Conservation (phyloP, 2,888 invertebrate species). For the Gryllus longicercus region DNA sequence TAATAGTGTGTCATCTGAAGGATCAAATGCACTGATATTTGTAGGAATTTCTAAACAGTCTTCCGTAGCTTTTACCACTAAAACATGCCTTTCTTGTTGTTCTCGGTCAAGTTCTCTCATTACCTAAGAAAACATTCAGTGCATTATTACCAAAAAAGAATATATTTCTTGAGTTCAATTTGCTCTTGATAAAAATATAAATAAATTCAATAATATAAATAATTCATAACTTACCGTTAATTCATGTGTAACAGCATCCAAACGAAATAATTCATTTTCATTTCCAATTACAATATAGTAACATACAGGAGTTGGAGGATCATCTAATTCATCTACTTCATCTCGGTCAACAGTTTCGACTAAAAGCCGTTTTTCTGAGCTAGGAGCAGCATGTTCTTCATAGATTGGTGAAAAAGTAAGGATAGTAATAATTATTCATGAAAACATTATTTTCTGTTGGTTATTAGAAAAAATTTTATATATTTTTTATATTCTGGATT, state of each 20-base stretch:
- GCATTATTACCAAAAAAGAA: neutral
- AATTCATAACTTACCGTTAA: constrained; percentile 53
- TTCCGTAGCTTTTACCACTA: constrained; percentile 78
- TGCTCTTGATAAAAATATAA: neutral
- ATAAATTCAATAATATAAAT: neutral
- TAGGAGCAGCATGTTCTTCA: constrained; percentile 59
- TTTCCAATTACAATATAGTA: constrained; percentile 89
- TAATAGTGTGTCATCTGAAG: constrained; percentile 64
- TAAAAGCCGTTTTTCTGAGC: constrained; percentile 63
- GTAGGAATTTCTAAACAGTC: constrained; percentile 66
- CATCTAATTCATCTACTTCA: constrained; percentile 77
- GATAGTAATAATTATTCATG: constrained; percentile 20
- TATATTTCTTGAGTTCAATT: neutral
- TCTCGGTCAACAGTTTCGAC: constrained; percentile 83
- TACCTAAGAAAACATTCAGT: constrained; percentile 45
- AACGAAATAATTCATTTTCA: constrained; percentile 63
- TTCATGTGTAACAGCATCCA: constrained; percentile 71
- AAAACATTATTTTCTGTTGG: neutral
- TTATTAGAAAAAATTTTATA: neutral
- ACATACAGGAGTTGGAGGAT: constrained; percentile 80
- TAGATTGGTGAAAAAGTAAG: constrained; percentile 33
- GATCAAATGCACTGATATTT: constrained; percentile 45
- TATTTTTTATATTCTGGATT: too few species aligned
- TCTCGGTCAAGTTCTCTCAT: constrained; percentile 73
- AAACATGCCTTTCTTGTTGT: constrained; percentile 59